Evolutionary conservation across 1,140 invertebrate genomes (phyloP).

Genomic region (Brachionus rubens): DNA sequence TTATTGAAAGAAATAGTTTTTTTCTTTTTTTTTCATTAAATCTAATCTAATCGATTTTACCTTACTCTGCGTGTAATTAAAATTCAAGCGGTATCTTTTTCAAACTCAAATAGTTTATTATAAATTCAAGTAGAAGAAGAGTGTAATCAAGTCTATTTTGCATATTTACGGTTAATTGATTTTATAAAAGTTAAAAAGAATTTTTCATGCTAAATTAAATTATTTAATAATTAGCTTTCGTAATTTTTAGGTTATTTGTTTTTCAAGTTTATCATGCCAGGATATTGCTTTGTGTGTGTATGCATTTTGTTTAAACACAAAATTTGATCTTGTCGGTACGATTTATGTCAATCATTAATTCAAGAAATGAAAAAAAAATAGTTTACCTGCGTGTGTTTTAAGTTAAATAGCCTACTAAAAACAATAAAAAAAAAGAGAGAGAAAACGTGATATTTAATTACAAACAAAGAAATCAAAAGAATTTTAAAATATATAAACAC

Average conservation of each 20-base stretch:
- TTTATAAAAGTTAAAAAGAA: too few relatives aligned
- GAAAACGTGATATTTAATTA: conserved; percentile 38
- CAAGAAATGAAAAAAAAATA: neutral
- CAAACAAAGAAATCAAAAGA: conserved; percentile 26
- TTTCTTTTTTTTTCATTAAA: too few relatives aligned
- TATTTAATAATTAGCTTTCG: conserved; percentile 17
- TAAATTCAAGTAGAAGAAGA: too few relatives aligned
- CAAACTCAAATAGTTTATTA: too few relatives aligned
- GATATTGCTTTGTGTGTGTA: neutral
- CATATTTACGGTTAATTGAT: conserved; percentile 32
- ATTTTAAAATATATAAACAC: conserved; percentile 16
- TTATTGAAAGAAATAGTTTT: conserved; percentile 13
- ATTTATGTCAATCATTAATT: neutral
- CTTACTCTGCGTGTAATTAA: conserved; percentile 14
- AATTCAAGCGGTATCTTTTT: too few relatives aligned
- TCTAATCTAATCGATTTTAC: too few relatives aligned
- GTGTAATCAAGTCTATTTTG: too few relatives aligned
- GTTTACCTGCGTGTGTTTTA: conserved; percentile 19
- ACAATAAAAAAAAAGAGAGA: neutral
- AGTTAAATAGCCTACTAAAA: conserved; percentile 10
- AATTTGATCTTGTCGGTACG: conserved; percentile 18
- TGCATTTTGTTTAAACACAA: neutral
- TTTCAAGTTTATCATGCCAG: neutral
- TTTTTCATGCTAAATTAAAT: conserved; percentile 24
- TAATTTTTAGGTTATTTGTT: too few relatives aligned